These are phyloP conservation scores for Trissoscelio sp. DNA, from an alignment of 2,888 invertebrate genomes.

Conservation along the genomic window DNA sequence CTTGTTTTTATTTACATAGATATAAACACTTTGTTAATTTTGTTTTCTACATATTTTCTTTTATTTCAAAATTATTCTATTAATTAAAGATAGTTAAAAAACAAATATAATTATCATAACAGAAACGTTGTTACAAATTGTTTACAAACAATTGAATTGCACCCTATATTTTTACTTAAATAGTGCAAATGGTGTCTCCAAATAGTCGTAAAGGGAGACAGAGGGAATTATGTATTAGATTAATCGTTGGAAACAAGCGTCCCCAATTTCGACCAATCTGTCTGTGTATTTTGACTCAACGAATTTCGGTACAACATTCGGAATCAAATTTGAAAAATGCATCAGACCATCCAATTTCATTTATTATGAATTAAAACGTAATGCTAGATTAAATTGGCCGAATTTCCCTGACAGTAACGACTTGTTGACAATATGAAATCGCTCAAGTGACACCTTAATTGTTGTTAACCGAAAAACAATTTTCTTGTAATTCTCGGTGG, in stretches of 20 bases:
- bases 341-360: too few relatives aligned
- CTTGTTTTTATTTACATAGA: too few relatives aligned
- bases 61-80: too few relatives aligned
- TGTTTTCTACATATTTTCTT: too few relatives aligned
- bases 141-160: not conserved
- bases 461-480: constrained; percentile 18
- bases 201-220: constrained; percentile 28
- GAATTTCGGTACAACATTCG: not conserved
- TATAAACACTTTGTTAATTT: too few relatives aligned
- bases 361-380: too few relatives aligned
- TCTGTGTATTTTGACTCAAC: not conserved
- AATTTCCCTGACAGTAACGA: too few relatives aligned
- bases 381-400: too few relatives aligned
- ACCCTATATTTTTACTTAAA: constrained; percentile 3
- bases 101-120: not conserved
- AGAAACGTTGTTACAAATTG: constrained; percentile 3
- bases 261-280: not conserved
- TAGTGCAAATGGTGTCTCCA: not conserved
- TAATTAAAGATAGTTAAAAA: too few relatives aligned
- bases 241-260: not conserved
- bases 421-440: not conserved
- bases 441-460: not conserved
- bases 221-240: constrained; percentile 19
- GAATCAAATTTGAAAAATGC: too few relatives aligned
- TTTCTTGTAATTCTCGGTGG: not conserved